Percentiles rank a stretch among this genome's conserved stretches.
Conservation (phyloP, 1,140 invertebrate species). For the Halyomorpha halys region DNA sequence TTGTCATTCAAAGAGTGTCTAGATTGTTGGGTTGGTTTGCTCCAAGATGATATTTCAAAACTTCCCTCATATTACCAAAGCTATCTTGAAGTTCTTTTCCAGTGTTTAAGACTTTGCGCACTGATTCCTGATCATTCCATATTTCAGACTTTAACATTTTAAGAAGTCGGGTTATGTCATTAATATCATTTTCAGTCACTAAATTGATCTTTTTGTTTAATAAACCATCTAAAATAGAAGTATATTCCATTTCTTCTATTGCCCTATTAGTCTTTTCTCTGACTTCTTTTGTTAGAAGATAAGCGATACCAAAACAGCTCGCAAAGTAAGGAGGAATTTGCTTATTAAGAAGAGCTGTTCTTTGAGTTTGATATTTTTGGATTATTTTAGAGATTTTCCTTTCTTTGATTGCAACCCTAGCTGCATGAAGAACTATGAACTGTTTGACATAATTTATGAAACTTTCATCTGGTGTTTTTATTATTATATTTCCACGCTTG, state of each 20-base stretch:
- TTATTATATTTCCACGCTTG: too few species aligned
- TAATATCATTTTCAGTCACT: neutral
- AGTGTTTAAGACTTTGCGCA: neutral
- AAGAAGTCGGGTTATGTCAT: neutral
- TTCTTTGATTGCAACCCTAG: too few species aligned
- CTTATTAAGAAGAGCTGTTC: neutral
- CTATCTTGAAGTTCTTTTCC: neutral
- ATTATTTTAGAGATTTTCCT: neutral
- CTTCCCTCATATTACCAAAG: constrained; percentile 5
- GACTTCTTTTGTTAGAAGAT: constrained; percentile 1
- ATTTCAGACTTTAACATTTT: neutral
- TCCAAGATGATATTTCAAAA: neutral
- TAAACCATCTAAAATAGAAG: neutral
- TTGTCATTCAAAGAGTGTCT: too few species aligned
- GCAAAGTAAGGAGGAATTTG: neutral
- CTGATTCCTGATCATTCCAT: neutral
- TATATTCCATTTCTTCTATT: neutral
- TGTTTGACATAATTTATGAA: too few species aligned
- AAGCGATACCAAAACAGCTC: neutral
- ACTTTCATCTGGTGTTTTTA: too few species aligned
- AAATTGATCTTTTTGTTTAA: neutral
- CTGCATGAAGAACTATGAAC: too few species aligned
- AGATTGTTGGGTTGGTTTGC: neutral
- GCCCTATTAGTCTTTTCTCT: neutral
- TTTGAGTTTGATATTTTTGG: constrained; percentile 1